Evolutionary conservation across 2,888 invertebrate genomes (phyloP).

Genomic region (Netelia melanura): DNA sequence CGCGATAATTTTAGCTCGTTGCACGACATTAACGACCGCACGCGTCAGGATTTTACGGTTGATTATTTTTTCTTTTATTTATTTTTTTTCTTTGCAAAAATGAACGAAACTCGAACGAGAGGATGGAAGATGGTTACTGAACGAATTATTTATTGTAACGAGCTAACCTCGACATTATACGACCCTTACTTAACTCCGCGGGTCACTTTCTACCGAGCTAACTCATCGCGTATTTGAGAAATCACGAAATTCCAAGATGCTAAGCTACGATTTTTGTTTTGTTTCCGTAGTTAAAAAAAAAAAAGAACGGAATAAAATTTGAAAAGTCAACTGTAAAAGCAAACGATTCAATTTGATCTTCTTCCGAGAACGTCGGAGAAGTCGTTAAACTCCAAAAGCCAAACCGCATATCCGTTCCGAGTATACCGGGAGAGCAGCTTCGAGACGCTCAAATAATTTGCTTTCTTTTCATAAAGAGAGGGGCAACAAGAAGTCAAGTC

Average conservation of each 20-base stretch:
- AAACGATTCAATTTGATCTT: background rate
- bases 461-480: slow-evolving; percentile 42
- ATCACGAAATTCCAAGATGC: slow-evolving; percentile 16
- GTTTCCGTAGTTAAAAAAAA: background rate
- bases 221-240: slow-evolving; percentile 11
- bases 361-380: background rate
- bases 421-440: background rate
- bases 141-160: slow-evolving; percentile 1
- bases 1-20: slow-evolving; percentile 80
- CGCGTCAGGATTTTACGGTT: slow-evolving; percentile 62
- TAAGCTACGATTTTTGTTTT: background rate
- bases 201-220: slow-evolving; percentile 25
- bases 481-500: slow-evolving; percentile 6
- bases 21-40: slow-evolving; percentile 77
- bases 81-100: slow-evolving; percentile 9
- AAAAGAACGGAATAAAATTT: slow-evolving; percentile 13
- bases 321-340: slow-evolving; percentile 32
- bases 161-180: slow-evolving; percentile 14
- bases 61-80: background rate
- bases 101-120: slow-evolving; percentile 27
- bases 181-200: slow-evolving; percentile 2
- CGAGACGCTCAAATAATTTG: slow-evolving; percentile 62
- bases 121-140: slow-evolving; percentile 3
- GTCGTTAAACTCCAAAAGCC: slow-evolving; percentile 48
- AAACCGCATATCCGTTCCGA: slow-evolving; percentile 29